Conservation (phyloP, 2,797 vertebrate species). For the Moxostoma hubbsi region DNA sequence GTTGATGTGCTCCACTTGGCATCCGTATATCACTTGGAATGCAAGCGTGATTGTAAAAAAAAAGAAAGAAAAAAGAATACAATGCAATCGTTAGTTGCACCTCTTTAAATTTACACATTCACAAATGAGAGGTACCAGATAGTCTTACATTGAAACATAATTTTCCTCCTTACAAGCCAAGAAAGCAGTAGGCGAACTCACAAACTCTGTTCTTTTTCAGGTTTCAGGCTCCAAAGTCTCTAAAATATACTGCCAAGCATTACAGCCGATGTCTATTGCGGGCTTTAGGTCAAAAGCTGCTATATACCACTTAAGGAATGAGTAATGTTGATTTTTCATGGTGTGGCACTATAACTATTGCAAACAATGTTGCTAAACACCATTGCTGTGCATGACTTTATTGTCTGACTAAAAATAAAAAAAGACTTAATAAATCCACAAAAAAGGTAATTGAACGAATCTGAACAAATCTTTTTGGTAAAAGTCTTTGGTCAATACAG, state of each 20-base stretch:
- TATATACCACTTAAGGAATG: constrained; percentile 6
- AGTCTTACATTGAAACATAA: neutral
- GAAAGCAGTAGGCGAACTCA: neutral
- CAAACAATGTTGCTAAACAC: neutral
- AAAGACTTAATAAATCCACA: too few species aligned
- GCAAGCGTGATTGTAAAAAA: too few species aligned
- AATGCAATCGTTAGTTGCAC: neutral
- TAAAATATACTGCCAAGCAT: neutral
- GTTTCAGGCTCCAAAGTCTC: neutral
- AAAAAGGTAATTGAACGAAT: too few species aligned
- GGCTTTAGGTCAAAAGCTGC: constrained; percentile 5
- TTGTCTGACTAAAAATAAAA: constrained; percentile 3
- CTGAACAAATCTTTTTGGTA: too few species aligned
- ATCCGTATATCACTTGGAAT: too few species aligned
- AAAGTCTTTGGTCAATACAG: neutral
- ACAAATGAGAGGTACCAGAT: neutral
- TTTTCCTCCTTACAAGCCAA: neutral
- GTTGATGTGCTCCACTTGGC: too few species aligned
- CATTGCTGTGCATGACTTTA: neutral
- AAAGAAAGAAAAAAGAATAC: too few species aligned
- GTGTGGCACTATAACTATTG: neutral
- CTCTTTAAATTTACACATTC: neutral
- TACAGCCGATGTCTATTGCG: constrained; percentile 8
- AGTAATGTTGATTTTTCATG: neutral
- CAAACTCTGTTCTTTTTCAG: neutral